Evolutionary conservation across 1,140 invertebrate species (phyloP).

Genomic region (Babylonia areolata): DNA sequence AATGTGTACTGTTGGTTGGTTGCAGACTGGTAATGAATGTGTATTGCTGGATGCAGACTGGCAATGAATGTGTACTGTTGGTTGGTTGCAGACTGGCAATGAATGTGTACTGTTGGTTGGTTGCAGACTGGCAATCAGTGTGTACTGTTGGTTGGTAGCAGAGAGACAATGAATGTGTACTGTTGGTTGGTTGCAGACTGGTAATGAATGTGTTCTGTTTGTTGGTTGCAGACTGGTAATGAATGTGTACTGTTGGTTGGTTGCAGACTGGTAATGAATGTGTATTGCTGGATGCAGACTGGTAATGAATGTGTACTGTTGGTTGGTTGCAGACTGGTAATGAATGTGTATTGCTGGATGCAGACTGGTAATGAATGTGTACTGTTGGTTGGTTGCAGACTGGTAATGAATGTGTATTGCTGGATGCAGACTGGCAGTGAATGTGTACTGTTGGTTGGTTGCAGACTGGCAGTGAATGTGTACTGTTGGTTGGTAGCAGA

Average conservation of each 20-base stretch:
- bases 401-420: constrained; percentile 20
- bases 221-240: constrained; percentile 1
- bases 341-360: constrained; percentile 24
- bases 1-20: constrained; percentile 8
- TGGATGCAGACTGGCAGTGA: neutral
- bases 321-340: neutral
- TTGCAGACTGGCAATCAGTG: constrained; percentile 19
- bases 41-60: neutral
- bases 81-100: constrained; percentile 3
- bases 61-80: no score
- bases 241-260: constrained; percentile 16
- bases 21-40: constrained; percentile 26
- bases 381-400: neutral
- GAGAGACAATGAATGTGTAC: constrained; percentile 21
- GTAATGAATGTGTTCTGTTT: constrained; percentile 21
- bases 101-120: constrained; percentile 16
- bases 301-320: constrained; percentile 22
- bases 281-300: constrained; percentile 15
- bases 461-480: constrained; percentile 25
- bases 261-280: constrained; percentile 23
- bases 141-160: constrained; percentile 4
- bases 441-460: no score
- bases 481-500: neutral
- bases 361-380: constrained; percentile 25
- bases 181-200: constrained; percentile 1